Evolutionary conservation across 92 coral and sea anemone genomes (phyloP).

Genomic region (Porites evermanni): DNA sequence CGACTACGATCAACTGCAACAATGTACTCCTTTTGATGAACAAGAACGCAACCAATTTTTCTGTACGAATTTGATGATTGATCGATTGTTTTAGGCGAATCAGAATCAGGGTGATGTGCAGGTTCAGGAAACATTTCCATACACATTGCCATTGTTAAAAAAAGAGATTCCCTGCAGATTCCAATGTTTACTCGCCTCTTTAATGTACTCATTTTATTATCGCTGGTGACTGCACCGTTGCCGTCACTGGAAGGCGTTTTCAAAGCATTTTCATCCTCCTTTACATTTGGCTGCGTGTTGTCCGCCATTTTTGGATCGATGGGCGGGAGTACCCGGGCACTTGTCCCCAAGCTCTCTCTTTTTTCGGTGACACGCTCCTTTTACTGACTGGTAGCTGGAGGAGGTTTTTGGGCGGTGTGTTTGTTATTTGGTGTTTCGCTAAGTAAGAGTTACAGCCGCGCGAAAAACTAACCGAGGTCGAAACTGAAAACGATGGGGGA

Average conservation of each 20-base stretch:
- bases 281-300: background rate
- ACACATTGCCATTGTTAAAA: conserved; percentile 48
- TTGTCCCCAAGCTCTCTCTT: conserved; percentile 6
- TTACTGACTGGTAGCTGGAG: no score
- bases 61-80: conserved; percentile 15
- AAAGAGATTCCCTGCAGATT: conserved; percentile 31
- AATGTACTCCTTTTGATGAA: conserved; percentile 60
- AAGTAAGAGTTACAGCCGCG: no score
- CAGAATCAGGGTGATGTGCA: background rate
- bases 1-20: conserved; percentile 74
- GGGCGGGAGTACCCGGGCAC: background rate
- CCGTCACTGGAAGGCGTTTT: background rate
- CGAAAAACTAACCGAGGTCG: no score
- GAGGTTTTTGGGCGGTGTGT: no score
- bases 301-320: background rate
- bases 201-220: background rate
- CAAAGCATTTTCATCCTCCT: background rate
- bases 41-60: conserved; percentile 72
- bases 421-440: no score
- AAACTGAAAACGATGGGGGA: no score
- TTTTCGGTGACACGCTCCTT: background rate
- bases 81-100: background rate
- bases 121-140: conserved; percentile 47
- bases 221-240: background rate
- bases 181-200: conserved; percentile 7